phyloP scores from a whole-genome alignment of 2,797 vertebrate genomes.

The Alcedo atthis region DNA sequence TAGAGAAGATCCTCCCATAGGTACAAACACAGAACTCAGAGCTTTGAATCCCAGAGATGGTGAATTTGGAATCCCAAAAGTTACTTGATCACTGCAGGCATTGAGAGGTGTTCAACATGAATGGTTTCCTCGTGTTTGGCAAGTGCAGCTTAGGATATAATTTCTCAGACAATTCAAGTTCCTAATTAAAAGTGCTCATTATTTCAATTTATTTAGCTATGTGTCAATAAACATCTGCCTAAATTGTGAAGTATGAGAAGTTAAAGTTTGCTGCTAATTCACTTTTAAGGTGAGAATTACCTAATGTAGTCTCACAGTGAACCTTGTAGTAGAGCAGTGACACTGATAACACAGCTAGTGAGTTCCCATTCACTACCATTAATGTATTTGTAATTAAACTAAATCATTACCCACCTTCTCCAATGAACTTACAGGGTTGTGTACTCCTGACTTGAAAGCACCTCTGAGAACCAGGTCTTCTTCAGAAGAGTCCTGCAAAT shows the following conservation, averaged over 20 bases:
- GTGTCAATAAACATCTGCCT: not conserved
- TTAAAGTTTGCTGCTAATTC: not conserved
- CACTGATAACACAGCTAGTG: not conserved
- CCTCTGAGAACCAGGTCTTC: not conserved
- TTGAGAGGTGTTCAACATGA: not conserved
- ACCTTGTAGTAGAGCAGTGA: not conserved
- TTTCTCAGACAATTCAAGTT: not conserved
- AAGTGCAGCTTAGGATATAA: not conserved
- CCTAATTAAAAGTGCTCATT: not conserved
- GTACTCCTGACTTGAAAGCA: not conserved
- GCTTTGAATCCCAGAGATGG: not conserved
- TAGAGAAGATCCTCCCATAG: not conserved
- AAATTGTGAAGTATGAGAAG: not conserved
- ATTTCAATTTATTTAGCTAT: not conserved
- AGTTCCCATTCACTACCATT: not conserved
- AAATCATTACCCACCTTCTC: not conserved
- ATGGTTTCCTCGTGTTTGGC: not conserved
- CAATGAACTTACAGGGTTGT: not conserved
- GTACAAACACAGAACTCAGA: not conserved
- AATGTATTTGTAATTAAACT: not conserved
- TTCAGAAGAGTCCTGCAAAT: not conserved
- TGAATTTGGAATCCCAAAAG: not conserved
- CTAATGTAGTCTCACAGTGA: not conserved
- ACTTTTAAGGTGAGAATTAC: not conserved
- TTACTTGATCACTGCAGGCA: not conserved